A percentile compares a stretch with the other conserved stretches of the same genome.
These are phyloP conservation scores for Perodicticus potto DNA, from an alignment of 2,797 vertebrate genomes.

Conservation along the genomic window DNA sequence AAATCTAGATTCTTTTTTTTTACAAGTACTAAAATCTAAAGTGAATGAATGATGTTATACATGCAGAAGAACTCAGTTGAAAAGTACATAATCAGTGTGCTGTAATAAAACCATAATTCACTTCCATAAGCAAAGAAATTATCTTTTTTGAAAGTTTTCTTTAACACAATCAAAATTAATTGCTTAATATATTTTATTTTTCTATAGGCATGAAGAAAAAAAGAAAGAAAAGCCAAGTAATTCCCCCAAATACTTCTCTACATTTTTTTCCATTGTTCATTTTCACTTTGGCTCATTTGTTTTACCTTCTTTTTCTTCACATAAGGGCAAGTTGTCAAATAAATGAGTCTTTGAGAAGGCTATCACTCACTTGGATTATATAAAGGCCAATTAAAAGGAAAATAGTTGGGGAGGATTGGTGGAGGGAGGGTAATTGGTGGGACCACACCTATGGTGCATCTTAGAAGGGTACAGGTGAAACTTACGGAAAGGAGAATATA, in stretches of 20 bases:
- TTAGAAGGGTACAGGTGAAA: too few relatives aligned
- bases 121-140: conserved; percentile 22
- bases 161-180: conserved; percentile 42
- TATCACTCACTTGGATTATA: conserved; percentile 9
- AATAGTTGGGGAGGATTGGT: background rate
- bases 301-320: background rate
- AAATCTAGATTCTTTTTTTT: background rate
- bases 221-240: background rate
- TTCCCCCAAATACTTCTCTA: background rate
- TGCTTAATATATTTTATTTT: conserved; percentile 2
- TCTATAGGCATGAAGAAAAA: background rate
- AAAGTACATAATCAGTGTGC: background rate
- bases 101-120: background rate
- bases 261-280: background rate
- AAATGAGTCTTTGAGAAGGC: background rate
- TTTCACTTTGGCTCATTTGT: background rate
- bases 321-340: conserved; percentile 19
- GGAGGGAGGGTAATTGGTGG: too few relatives aligned
- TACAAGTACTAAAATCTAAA: background rate
- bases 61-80: background rate
- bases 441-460: too few relatives aligned
- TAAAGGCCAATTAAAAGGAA: conserved; percentile 62
- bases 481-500: too few relatives aligned
- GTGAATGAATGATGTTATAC: background rate
- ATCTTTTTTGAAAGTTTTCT: background rate